Percentiles rank a stretch among this genome's conserved stretches.
phyloP scores from a whole-genome alignment of 2,113 vertebrate species.

The Rhodinocichla rosea region DNA sequence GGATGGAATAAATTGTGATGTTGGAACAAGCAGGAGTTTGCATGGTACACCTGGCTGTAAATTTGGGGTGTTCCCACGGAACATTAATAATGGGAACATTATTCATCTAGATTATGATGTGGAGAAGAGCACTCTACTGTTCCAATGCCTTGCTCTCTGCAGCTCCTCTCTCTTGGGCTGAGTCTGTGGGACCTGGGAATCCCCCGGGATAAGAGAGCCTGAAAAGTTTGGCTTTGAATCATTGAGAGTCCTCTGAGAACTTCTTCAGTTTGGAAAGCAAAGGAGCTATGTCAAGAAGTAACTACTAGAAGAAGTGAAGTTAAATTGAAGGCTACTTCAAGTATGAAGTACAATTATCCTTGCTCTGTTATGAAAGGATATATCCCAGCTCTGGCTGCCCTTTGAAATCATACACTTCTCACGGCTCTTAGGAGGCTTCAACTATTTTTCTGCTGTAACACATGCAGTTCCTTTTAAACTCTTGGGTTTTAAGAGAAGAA shows the following conservation, averaged over 20 bases:
- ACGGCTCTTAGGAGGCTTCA: neutral
- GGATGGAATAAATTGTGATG: neutral
- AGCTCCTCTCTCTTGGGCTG: accelerated
- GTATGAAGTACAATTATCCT: constrained; percentile 3
- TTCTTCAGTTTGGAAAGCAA: neutral
- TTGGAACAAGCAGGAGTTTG: neutral
- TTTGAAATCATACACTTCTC: neutral
- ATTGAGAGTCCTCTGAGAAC: neutral
- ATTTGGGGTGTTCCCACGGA: neutral
- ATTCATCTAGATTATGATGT: neutral
- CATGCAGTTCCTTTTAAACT: neutral
- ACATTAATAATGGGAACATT: neutral
- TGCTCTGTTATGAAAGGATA: neutral
- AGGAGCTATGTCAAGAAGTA: neutral
- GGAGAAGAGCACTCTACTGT: accelerated
- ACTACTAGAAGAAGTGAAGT: constrained; percentile 1
- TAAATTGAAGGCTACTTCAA: neutral
- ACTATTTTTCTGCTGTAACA: neutral
- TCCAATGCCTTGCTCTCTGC: neutral
- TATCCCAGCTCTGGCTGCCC: neutral
- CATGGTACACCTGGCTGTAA: accelerated
- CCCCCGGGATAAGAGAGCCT: neutral
- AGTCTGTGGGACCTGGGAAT: too few species aligned
- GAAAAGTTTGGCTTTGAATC: neutral
- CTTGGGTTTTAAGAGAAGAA: neutral